Base-by-base conservation (phyloP, 2,797 vertebrate species). In the Acrossocheilus fasciatus region DNA sequence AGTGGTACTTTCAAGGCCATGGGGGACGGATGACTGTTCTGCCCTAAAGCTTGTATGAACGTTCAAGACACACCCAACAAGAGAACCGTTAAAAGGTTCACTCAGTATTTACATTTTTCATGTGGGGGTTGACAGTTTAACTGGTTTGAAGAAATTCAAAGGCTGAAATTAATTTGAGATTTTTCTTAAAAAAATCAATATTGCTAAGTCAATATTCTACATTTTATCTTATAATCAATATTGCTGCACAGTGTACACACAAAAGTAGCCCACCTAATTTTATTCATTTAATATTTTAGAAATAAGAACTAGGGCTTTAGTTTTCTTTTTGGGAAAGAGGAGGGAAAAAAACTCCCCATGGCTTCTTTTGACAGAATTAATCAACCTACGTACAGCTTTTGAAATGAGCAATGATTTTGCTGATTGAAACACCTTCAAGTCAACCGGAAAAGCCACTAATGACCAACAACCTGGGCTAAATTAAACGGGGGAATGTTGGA, bases 401-500 rank as follows among this genome's bases (percentile, higher is more conserved):
- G 84, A 90, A 82, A 59, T 87, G 81, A 84, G 87, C 85, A 91
- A 88, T 85, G 66, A 91, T 88, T 90, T 85, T 83, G 54, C 85
- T 88, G 81, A 89, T 88, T 88, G 86, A 90, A 90, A 88, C 74
- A 89, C 84, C 68, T 83, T 88, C 83, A 88, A 91, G 89, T 88
- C 90, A 88, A 89, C 88, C 84, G 82, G 89, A 89, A 91, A 88
- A 87, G 85, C 87, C 89, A 88, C 83, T 89, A 90, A 91, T 88
- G 82, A 84, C 86, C 88, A 89, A 87, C 87, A 90, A 88, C 89
- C 91, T 83, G 86, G 81, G 85, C 72, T 85, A 84, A 91, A 91
- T 91, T 90, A 91, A 90, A 90, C 11, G 47, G 66, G 72, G 93
- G 93, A 94, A 94, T 94, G 92, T 94, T 94, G 92, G 90, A 96